Percentiles rank a stretch among this genome's conserved stretches.
Conservation (phyloP, 1,140 invertebrate genomes). For the Archegozetes longisetosus region DNA sequence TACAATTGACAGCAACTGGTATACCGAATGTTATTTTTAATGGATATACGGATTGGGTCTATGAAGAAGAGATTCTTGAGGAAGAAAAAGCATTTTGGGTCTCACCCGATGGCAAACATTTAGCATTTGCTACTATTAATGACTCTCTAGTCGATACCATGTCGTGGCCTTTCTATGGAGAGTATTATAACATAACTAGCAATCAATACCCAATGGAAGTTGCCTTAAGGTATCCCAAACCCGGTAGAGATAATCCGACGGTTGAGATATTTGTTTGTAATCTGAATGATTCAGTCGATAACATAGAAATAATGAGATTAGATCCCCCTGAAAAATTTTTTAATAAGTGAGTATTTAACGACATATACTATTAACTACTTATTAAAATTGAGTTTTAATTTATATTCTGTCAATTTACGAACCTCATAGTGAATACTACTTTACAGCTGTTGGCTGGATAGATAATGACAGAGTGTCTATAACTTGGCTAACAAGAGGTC, state of each 20-base stretch:
- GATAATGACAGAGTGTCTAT: conserved; percentile 25
- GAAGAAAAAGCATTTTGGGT: conserved; percentile 30
- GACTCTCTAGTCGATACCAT: conserved; percentile 24
- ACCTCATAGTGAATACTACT: neutral
- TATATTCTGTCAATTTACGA: neutral
- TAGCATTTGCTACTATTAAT: conserved; percentile 29
- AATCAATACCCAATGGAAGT: conserved; percentile 1
- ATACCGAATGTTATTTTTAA: conserved; percentile 27
- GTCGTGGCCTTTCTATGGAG: conserved; percentile 19
- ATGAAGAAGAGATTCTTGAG: conserved; percentile 30
- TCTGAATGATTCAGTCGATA: neutral
- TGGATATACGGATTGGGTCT: conserved; percentile 31
- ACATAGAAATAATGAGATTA: neutral
- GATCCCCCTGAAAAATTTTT: neutral
- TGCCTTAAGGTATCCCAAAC: conserved; percentile 17
- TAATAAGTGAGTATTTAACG: neutral
- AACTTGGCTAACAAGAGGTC: conserved; percentile 28
- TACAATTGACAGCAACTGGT: conserved; percentile 15
- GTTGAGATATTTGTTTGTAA: conserved; percentile 5
- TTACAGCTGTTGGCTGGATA: conserved; percentile 27
- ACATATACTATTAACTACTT: neutral
- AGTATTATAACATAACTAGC: conserved; percentile 10
- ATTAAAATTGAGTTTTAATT: neutral
- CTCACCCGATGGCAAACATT: conserved; percentile 24
- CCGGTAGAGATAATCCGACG: conserved; percentile 20